Base-by-base conservation (phyloP, 2,888 invertebrate species). In the Scelioninae gen. 2 region DNA sequence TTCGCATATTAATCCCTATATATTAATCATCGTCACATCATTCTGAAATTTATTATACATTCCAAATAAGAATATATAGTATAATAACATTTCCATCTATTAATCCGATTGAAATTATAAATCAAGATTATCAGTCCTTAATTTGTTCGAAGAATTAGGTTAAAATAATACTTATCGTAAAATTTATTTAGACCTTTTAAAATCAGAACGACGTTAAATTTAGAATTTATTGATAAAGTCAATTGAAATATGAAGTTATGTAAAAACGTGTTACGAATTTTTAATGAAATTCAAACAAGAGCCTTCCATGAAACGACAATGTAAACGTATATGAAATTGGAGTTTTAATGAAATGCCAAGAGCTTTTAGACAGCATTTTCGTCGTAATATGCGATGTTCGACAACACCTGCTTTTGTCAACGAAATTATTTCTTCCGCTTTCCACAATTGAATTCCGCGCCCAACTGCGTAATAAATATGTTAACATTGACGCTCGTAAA, bases 41-140 rank as follows among this genome's bases (percentile, higher is more conserved):
- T n/a, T n/a, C n/a, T n/a, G n/a, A n/a, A n/a, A n/a, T n/a, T n/a
- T n/a, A n/a, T n/a, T n/a, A n/a, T n/a, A n/a, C n/a, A n/a, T n/a
- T n/a, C n/a, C n/a, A 48, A 50, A 50, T 50, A 35, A 50, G 35
- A 50, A n/a, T 11, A 52, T 16, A 11, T 55, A 31, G 18, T 22
- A 57, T 45, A 57, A 33, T 57, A 19, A 45, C 10, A 10, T 11
- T 3, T 33, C 31, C 10, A 45, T 33, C 18, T 57, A 37, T 19
- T 2, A 5, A 5, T 33, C 13, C 31, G 16, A 60, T 43, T 22
- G 18, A 61, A 46, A 39, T 25, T 48, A 19, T 39, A 39, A 37
- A 48, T 61, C 60, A 39, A 19, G 28, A 16, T 45, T 58, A 61
- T 39, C 39, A 39, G 16, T 61, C 48, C 28, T 22, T 45, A 45